Percentiles rank a stretch among this genome's conserved stretches.
phyloP scores from a whole-genome alignment of 2,888 invertebrate genomes.

The Conchocele bisecta region DNA sequence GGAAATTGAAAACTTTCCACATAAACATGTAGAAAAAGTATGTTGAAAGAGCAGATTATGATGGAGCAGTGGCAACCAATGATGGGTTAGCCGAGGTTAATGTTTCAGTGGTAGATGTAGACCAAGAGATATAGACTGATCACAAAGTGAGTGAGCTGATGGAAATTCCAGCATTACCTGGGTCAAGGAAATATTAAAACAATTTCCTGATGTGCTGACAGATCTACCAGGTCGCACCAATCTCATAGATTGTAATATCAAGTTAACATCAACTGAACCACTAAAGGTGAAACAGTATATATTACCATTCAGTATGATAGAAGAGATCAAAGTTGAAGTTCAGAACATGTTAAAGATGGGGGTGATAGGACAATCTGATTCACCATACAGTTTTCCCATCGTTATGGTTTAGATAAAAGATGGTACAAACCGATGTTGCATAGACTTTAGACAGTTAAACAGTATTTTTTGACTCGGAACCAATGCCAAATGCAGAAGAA shows the following conservation, averaged over 20 bases:
- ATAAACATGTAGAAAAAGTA: slow-evolving; percentile 7
- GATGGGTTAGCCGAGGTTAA: slow-evolving; percentile 2
- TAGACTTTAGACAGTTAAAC: slow-evolving; percentile 54
- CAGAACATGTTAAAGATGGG: slow-evolving; percentile 42
- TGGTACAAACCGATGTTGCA: slow-evolving; percentile 42
- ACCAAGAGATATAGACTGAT: not conserved
- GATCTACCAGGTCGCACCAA: slow-evolving; percentile 27
- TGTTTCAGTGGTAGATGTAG: not conserved
- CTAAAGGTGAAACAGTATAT: slow-evolving; percentile 26
- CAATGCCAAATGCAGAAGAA: slow-evolving; percentile 44
- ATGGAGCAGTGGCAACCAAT: not conserved
- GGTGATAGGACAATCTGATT: slow-evolving; percentile 43
- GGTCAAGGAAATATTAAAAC: not conserved
- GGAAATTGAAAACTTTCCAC: slow-evolving; percentile 6
- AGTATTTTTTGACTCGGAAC: slow-evolving; percentile 53
- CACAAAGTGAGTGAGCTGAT: not conserved
- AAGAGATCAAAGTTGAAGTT: slow-evolving; percentile 19
- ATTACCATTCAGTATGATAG: slow-evolving; percentile 27
- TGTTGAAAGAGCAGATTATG: not conserved
- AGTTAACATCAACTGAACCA: slow-evolving; percentile 24
- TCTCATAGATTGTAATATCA: slow-evolving; percentile 18
- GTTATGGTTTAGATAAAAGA: slow-evolving; percentile 46
- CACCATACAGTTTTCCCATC: slow-evolving; percentile 43
- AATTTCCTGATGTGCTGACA: slow-evolving; percentile 20
- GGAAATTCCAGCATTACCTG: not conserved